A percentile compares a stretch with the other conserved stretches of the same genome.
phyloP scores from a whole-genome alignment of 2,797 vertebrate genomes.

The Lepidocolaptes lacrymiger region DNA sequence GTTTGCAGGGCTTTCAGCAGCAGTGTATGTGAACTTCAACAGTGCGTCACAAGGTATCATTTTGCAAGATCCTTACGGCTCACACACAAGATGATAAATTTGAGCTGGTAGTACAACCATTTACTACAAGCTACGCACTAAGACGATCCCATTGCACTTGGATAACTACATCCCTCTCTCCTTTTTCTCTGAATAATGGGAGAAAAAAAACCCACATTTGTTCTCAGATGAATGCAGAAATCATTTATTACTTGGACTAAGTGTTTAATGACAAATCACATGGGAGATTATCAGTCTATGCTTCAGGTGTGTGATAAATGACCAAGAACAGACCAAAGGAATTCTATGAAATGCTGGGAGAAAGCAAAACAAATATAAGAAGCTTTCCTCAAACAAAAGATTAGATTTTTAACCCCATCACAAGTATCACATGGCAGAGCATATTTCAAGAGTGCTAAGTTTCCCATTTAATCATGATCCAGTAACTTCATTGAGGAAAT shows the following conservation, averaged over 20 bases:
- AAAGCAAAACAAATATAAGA: neutral
- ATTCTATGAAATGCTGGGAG: neutral
- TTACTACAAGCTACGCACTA: neutral
- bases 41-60: neutral
- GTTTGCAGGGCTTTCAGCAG: neutral
- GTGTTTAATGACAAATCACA: neutral
- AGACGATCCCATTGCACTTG: neutral
- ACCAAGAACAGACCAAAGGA: neutral
- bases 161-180: neutral
- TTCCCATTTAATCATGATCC: neutral
- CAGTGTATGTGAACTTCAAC: neutral
- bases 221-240: neutral
- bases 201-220: accelerated
- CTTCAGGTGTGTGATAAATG: neutral
- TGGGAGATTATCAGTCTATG: neutral
- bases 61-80: neutral
- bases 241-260: neutral
- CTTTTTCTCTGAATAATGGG: neutral
- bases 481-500: neutral
- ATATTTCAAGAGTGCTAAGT: neutral
- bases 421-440: neutral
- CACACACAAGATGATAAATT: neutral
- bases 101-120: neutral
- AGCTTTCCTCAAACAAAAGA: neutral
- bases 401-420: neutral